Evolutionary conservation across 1,140 invertebrate genomes (phyloP).

Genomic region (Phortica variegata): DNA sequence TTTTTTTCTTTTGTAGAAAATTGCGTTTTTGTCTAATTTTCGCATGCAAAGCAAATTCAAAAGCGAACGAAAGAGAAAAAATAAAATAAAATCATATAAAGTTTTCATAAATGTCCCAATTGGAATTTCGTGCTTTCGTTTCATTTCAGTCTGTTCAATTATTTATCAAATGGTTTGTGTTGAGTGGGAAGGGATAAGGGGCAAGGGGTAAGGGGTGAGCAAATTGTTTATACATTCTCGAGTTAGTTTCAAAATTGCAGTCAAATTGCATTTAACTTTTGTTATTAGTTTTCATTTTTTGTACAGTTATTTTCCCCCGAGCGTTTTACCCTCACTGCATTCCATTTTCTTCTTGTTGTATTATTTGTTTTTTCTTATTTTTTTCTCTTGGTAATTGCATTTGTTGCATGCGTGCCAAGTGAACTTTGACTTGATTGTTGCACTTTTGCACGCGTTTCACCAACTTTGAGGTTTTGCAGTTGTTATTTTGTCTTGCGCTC

Average conservation of each 20-base stretch:
- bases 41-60: too few species aligned
- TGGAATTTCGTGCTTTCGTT: slow-evolving; percentile 32
- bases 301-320: slow-evolving; percentile 12
- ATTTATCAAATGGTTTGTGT: slow-evolving; percentile 37
- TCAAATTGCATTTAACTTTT: slow-evolving; percentile 54
- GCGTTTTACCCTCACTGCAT: too few species aligned
- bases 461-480: slow-evolving; percentile 14
- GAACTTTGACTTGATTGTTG: too few species aligned
- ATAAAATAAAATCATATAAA: too few species aligned
- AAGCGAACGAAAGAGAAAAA: too few species aligned
- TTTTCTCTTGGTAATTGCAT: slow-evolving; percentile 24
- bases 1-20: too few species aligned
- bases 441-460: slow-evolving; percentile 4
- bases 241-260: slow-evolving; percentile 23
- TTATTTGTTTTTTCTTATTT: slow-evolving; percentile 4
- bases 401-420: slow-evolving; percentile 46
- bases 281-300: slow-evolving; percentile 3
- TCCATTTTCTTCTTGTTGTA: slow-evolving; percentile 35
- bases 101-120: too few species aligned
- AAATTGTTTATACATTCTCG: slow-evolving; percentile 48
- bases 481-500: too few species aligned
- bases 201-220: neutral
- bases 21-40: too few species aligned
- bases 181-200: slow-evolving; percentile 24
- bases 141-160: too few species aligned